Conservation (phyloP, 2,888 invertebrate species). For the Epistrophella euchroma region DNA sequence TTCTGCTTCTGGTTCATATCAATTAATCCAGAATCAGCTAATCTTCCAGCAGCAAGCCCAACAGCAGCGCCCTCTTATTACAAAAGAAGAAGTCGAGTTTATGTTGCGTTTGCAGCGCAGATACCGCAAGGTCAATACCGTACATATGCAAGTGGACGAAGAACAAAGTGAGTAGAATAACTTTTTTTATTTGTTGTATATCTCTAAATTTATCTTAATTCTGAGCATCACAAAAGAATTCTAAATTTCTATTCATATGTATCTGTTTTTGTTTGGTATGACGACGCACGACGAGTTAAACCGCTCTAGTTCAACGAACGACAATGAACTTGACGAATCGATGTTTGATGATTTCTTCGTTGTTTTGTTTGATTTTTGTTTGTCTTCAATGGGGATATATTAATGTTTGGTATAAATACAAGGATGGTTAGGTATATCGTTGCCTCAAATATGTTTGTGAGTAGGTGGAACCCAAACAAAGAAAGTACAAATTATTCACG, state of each 20-base stretch:
- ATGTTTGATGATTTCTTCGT: constrained; percentile 41
- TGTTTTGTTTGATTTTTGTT: constrained; percentile 25
- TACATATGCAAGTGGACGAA: constrained; percentile 30
- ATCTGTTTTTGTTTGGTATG: constrained; percentile 2
- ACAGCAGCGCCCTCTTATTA: constrained; percentile 55
- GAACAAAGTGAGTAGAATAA: constrained; percentile 54
- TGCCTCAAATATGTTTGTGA: not conserved
- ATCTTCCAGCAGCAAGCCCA: constrained; percentile 34
- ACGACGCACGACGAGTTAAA: not conserved
- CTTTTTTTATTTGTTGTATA: not conserved
- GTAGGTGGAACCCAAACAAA: constrained; percentile 11
- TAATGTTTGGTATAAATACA: not conserved
- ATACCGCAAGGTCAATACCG: constrained; percentile 9
- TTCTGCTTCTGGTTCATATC: constrained; percentile 20
- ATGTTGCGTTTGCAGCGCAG: constrained; percentile 51
- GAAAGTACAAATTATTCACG: not conserved
- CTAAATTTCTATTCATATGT: not conserved
- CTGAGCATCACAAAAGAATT: constrained; percentile 34
- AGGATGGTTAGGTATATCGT: not conserved
- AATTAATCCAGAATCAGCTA: constrained; percentile 43
- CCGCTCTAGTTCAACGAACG: constrained; percentile 67
- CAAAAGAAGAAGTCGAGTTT: constrained; percentile 59
- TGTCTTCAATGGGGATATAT: not conserved
- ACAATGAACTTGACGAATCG: constrained; percentile 70
- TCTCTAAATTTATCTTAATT: not conserved